Conservation (phyloP, 2,797 vertebrate genomes). For the Acanthurus lineatus region DNA sequence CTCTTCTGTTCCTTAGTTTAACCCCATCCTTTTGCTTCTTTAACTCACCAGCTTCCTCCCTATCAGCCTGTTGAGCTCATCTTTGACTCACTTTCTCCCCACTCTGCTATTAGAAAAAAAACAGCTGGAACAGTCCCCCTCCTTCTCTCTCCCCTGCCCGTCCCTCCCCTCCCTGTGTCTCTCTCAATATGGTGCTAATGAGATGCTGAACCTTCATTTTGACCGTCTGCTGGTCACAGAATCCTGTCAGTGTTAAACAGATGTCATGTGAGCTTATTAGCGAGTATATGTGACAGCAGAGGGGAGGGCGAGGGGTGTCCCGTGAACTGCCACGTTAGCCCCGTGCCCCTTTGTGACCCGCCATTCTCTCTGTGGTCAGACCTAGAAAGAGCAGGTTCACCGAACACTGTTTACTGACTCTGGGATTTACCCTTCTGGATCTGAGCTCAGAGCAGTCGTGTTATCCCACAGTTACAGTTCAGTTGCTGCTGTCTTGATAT, state of each 20-base stretch:
- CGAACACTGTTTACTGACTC: slow-evolving; percentile 25
- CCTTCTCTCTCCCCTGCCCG: slow-evolving; percentile 30
- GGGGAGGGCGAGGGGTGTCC: slow-evolving; percentile 16
- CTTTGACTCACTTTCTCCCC: slow-evolving; percentile 57
- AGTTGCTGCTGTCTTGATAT: slow-evolving; percentile 23
- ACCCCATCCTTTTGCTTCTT: slow-evolving; percentile 59
- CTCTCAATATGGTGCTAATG: slow-evolving; percentile 85
- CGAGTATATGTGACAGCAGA: slow-evolving; percentile 61
- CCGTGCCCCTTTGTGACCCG: slow-evolving; percentile 53
- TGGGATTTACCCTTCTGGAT: slow-evolving; percentile 43
- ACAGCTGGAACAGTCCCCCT: slow-evolving; percentile 72
- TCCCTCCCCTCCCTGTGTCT: slow-evolving; percentile 71
- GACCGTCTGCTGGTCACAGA: slow-evolving; percentile 68
- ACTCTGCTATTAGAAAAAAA: slow-evolving; percentile 65
- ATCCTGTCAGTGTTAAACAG: slow-evolving; percentile 64
- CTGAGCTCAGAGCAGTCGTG: slow-evolving; percentile 21
- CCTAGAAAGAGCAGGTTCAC: slow-evolving; percentile 53
- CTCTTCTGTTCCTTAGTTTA: slow-evolving; percentile 54
- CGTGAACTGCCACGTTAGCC: slow-evolving; percentile 40
- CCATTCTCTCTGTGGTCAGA: slow-evolving; percentile 45
- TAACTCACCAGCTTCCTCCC: slow-evolving; percentile 28
- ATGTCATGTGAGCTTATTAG: slow-evolving; percentile 81
- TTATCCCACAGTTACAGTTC: slow-evolving; percentile 17
- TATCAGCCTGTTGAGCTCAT: slow-evolving; percentile 35
- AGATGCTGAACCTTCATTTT: slow-evolving; percentile 76